Base-by-base conservation (phyloP, 1,140 invertebrate species). In the Rhagoletis pomonella region DNA sequence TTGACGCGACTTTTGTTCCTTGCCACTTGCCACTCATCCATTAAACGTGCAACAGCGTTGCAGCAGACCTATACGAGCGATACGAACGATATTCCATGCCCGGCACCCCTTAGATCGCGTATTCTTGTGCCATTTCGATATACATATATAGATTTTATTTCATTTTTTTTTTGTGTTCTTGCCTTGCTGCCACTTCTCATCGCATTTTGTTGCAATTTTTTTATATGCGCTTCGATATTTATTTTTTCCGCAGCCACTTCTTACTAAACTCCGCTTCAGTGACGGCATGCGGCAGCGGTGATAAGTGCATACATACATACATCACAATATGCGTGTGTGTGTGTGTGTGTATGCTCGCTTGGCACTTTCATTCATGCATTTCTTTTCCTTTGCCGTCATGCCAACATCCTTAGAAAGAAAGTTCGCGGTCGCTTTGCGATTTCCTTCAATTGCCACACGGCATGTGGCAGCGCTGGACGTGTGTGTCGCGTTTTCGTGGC, bases 381-480 rank as follows among this genome's bases (percentile, higher is more conserved):
- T 81, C 73, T 19, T 81, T 81, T 81, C 73, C 47, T 81, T 73
- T 81, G 73, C 17, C 47, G 73, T 55, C 73, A 81, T 81, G 47
- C 47, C 73, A 29, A 81, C 47, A 81, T 85, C 84, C 84, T 85
- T 44, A 85, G 84, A 59, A 85, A 85, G 73, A 55, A 81, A 81
- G 73, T 85, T 59, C 84, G 84, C 59, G 84, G 84, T 85, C 84
- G 84, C 84, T 59, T 60, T 60, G 84, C 84, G 59, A 85, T 85
- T 85, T 85, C 84, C 59, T 85, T 85, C 84, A 85, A 85, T 85
- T 85, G 84, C 84, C 84, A 62, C 84, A 81, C 73, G 73, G 73
- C 73, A 81, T 81, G 73, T 81, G 73, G 73, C 73, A 58, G 73
- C 44, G 73, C 55, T 81, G 73, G 73, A 81, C 73, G 73, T 81